These are phyloP conservation scores for Silurus meridionalis DNA, from an alignment of 2,113 vertebrate species.

Conservation along the genomic window DNA sequence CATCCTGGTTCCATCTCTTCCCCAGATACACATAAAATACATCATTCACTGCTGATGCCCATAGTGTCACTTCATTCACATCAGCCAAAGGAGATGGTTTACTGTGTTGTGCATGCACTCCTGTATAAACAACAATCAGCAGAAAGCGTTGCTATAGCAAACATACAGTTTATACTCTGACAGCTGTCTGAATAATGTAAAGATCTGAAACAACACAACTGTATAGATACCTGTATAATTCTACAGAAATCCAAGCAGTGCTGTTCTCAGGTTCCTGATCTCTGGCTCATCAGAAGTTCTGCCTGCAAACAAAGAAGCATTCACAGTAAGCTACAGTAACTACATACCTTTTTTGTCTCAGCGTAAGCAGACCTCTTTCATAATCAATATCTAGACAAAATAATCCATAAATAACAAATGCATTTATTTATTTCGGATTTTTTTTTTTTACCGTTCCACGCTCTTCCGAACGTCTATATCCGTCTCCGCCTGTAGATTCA, in stretches of 20 bases:
- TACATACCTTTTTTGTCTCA: not conserved
- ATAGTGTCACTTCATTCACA: not conserved
- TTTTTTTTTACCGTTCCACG: not conserved
- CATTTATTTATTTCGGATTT: not conserved
- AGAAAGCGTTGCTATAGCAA: not conserved
- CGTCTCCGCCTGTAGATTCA: constrained; percentile 55
- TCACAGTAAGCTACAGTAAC: not conserved
- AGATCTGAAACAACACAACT: not conserved
- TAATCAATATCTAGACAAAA: not conserved
- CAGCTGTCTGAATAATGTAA: not conserved
- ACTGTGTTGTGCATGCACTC: not conserved
- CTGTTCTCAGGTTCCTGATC: not conserved
- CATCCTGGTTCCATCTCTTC: too few species aligned
- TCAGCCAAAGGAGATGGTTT: not conserved
- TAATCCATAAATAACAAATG: not conserved
- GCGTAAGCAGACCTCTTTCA: not conserved
- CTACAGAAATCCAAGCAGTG: not conserved
- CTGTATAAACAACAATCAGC: not conserved
- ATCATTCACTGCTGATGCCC: too few species aligned
- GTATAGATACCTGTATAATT: not conserved
- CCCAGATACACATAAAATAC: too few species aligned
- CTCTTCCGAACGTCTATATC: not conserved
- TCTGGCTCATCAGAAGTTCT: not conserved
- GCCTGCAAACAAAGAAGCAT: not conserved
- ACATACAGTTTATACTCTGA: not conserved